These are phyloP conservation scores for Sternotherus odoratus DNA, from an alignment of 2,797 vertebrate genomes.

Conservation along the genomic window DNA sequence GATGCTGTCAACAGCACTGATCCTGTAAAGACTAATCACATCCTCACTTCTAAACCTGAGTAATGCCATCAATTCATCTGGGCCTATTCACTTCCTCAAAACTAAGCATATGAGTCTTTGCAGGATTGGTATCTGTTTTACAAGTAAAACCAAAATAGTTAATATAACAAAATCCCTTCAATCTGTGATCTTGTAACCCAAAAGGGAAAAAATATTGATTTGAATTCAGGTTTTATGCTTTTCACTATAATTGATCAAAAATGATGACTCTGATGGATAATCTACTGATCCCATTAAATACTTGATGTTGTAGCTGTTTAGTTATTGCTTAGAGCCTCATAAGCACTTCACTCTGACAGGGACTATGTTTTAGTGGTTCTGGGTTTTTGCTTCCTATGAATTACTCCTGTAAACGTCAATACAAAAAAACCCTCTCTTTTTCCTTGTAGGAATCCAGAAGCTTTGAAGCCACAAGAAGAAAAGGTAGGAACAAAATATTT, in stretches of 20 bases:
- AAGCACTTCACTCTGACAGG: background rate
- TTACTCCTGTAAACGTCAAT: constrained; percentile 53
- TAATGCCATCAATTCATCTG: background rate
- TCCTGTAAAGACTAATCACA: background rate
- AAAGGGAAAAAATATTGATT: background rate
- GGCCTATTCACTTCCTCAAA: background rate
- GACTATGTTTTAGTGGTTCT: background rate
- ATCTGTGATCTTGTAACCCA: background rate
- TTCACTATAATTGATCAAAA: background rate
- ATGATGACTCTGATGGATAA: constrained; percentile 4
- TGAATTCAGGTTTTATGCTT: background rate
- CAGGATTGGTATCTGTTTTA: background rate
- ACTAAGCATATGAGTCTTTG: background rate
- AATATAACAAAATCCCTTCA: background rate
- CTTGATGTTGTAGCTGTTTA: background rate
- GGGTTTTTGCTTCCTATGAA: constrained; percentile 48
- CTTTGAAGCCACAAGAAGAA: constrained; percentile 79
- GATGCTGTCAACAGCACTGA: background rate
- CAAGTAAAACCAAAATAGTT: background rate
- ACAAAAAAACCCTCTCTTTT: constrained; percentile 69
- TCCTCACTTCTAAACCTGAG: background rate
- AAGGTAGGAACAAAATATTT: constrained; percentile 79
- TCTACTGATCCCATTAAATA: background rate
- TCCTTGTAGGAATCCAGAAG: constrained; percentile 79
- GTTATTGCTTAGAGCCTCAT: background rate